These are phyloP conservation scores for Girardia tigrina DNA, from an alignment of 2,888 invertebrate species.

Conservation along the genomic window DNA sequence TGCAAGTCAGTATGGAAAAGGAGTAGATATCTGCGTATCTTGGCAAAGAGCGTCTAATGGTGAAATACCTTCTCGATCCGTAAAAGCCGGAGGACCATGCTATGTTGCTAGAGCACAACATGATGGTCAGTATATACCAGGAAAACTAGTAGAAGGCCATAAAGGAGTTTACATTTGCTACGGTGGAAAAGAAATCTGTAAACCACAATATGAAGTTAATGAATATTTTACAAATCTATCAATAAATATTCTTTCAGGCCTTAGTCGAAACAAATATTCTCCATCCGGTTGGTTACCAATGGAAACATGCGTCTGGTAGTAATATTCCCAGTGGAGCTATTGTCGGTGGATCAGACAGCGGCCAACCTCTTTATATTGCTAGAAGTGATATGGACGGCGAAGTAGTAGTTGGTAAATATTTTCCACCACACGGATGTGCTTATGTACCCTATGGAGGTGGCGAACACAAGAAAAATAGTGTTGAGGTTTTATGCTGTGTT, in stretches of 20 bases:
- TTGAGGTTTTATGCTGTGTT: background rate
- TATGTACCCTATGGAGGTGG: background rate
- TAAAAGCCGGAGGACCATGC: background rate
- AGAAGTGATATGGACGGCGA: background rate
- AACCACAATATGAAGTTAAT: background rate
- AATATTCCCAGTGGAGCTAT: background rate
- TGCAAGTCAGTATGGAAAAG: background rate
- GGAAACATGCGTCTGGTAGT: background rate
- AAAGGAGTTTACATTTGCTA: background rate
- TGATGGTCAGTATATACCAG: background rate
- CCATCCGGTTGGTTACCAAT: background rate
- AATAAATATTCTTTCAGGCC: no score
- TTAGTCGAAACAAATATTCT: background rate
- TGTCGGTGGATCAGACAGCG: background rate
- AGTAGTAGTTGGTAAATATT: background rate
- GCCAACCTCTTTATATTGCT: background rate
- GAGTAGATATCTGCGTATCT: constrained; percentile 24
- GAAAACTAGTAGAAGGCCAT: background rate
- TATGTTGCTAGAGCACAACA: constrained; percentile 12
- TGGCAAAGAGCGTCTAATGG: constrained; percentile 26
- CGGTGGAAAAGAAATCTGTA: background rate
- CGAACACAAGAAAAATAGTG: background rate
- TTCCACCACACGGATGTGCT: background rate
- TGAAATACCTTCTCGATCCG: background rate
- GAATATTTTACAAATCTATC: no score